Evolutionary conservation across 30 jellyfish, hydroid and myxozoan genomes (phyloP), one percentile per base, ranked within the genome.

Genomic region (Catostylus mosaicus): DNA sequence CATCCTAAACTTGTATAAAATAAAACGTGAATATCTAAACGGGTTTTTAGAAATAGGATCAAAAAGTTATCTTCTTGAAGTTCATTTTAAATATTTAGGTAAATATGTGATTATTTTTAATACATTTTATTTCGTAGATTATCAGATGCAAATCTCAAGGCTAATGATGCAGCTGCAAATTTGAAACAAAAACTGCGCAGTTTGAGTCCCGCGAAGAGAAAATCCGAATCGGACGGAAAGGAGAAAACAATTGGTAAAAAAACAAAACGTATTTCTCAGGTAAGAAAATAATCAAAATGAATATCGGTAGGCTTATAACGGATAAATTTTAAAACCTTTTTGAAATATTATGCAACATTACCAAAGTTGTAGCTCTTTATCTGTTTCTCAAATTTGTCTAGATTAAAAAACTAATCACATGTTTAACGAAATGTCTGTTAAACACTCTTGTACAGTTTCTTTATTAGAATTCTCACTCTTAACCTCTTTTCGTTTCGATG

Each of bases 131-230:
- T 59, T 22, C 24, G 37, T 65, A 87, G 96, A 35, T 70, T 87
- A 65, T 78, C 96, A 52, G 96, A 87, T 78, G 87, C 96, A 37
- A 87, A 87, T 69, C 27, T 24, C 63, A 78, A 79, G 33, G 84
- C 88, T 8, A 68, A 61, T 34, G 90, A 87, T 68, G 96, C 87
- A 20, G 89, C 87, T 32, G 79, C 85, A 35, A 78, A 77, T 34
- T 77, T 87, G 46, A 77, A 78, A 57, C 60, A 45, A 23, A 77
- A 77, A 32, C 73, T 87, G 1, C 82, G 86, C 14, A 78, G 86
- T 45, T 56, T 87, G 54, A 87, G 96, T 60, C 96, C 96, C 12
- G 59, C 84, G 29, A 87, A 87, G 45, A 37, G 91, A 52, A 69
- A 50, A 77, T 50, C 77, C 2, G 77, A 56, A 3, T 30, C 79